Percentiles rank a stretch among this genome's conserved stretches.
Evolutionary conservation across 2,888 invertebrate species (phyloP).

Genomic region (Dyspetes luteomarginatus): DNA sequence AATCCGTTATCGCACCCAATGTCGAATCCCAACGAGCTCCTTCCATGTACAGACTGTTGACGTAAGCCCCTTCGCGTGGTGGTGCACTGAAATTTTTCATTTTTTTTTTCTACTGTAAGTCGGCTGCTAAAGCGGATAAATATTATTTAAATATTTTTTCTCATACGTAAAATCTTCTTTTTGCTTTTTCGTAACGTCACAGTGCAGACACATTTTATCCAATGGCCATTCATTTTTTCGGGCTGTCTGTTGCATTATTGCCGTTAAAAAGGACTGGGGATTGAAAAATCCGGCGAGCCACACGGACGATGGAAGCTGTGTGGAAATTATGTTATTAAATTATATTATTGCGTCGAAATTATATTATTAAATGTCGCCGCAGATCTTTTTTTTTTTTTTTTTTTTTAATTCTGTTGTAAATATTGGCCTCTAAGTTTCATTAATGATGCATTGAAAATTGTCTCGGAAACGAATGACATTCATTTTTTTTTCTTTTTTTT

Average conservation of each 20-base stretch:
- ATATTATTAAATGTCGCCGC: neutral
- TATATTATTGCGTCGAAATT: neutral
- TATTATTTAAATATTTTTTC: neutral
- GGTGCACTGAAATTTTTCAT: conserved; percentile 85
- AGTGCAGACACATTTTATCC: conserved; percentile 97
- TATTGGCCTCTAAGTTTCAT: no score
- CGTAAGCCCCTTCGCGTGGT: conserved; percentile 95
- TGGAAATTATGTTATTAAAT: neutral
- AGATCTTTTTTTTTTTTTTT: no score
- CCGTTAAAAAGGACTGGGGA: conserved; percentile 97
- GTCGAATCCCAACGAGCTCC: conserved; percentile 96
- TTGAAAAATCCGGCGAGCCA: conserved; percentile 99
- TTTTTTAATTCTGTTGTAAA: no score
- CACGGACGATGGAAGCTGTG: conserved; percentile 91
- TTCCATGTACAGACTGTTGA: conserved; percentile 96
- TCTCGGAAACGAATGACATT: no score
- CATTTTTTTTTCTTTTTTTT: no score
- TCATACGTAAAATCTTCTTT: conserved; percentile 92
- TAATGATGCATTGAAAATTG: no score
- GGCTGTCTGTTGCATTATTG: conserved; percentile 98
- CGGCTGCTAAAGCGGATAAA: neutral
- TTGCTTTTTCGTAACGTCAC: conserved; percentile 96
- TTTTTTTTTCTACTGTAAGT: neutral
- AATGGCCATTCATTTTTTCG: conserved; percentile 98
- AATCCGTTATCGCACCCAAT: conserved; percentile 91